Evolutionary conservation across 1,140 invertebrate genomes (phyloP).

Genomic region (Calosoma granatense): DNA sequence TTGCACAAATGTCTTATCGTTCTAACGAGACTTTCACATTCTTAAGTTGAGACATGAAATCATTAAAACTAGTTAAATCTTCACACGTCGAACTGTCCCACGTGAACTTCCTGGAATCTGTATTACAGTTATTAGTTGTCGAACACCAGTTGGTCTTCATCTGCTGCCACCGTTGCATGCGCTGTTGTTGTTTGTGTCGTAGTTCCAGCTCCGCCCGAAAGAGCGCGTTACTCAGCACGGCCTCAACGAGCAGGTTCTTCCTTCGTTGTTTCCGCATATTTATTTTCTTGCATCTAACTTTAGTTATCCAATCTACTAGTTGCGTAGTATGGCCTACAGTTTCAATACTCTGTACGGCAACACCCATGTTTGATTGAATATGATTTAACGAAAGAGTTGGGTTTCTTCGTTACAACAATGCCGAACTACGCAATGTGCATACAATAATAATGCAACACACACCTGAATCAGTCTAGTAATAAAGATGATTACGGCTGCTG

Average conservation of each 20-base stretch:
- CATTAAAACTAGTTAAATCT: constrained; percentile 25
- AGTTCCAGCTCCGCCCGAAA: constrained; percentile 34
- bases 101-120: constrained; percentile 10
- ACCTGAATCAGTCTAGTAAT: constrained; percentile 14
- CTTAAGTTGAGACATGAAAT: constrained; percentile 26
- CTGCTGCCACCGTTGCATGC: constrained; percentile 33
- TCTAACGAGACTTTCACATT: constrained; percentile 7
- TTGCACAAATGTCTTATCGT: constrained; percentile 12
- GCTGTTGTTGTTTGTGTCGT: constrained; percentile 32
- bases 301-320: constrained; percentile 36
- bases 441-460: constrained; percentile 20
- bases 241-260: constrained; percentile 37
- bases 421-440: constrained; percentile 1
- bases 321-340: constrained; percentile 29
- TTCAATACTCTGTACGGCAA: constrained; percentile 18
- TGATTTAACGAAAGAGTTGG: constrained; percentile 17
- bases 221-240: constrained; percentile 34
- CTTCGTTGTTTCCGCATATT: constrained; percentile 29
- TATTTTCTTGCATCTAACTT: constrained; percentile 36
- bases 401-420: not conserved
- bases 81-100: constrained; percentile 21
- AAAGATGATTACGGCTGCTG: not conserved
- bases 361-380: constrained; percentile 20
- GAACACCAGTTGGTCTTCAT: constrained; percentile 26
- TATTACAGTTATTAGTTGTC: constrained; percentile 3